These are phyloP conservation scores for Dasyurus viverrinus DNA, from an alignment of 2,113 vertebrate species.

Conservation along the genomic window DNA sequence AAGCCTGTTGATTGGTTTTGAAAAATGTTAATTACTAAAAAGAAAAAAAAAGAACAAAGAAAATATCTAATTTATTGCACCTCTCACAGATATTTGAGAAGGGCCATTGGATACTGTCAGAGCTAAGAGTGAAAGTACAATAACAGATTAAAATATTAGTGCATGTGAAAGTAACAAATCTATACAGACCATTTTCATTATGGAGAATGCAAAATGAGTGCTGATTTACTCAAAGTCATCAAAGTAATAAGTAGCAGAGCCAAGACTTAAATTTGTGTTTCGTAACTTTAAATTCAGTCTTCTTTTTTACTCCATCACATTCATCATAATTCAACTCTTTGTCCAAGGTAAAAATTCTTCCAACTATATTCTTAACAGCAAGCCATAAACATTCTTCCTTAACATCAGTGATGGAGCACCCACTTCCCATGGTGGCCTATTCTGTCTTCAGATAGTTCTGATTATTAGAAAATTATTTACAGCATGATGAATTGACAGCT, in stretches of 20 bases:
- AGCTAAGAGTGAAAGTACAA: constrained; percentile 66
- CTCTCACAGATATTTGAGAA: constrained; percentile 71
- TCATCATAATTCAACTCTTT: neutral
- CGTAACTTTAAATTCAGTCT: neutral
- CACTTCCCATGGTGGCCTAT: neutral
- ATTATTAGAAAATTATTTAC: neutral
- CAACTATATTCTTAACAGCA: neutral
- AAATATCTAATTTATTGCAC: neutral
- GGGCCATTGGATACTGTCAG: constrained; percentile 63
- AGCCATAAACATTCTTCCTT: neutral
- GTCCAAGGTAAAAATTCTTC: neutral
- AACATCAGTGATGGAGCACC: neutral
- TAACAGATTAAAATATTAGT: constrained; percentile 67
- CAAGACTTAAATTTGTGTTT: neutral
- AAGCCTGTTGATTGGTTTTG: constrained; percentile 41
- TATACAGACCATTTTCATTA: constrained; percentile 46
- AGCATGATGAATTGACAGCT: neutral
- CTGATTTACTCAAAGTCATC: neutral
- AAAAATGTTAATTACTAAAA: constrained; percentile 47
- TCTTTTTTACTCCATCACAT: neutral
- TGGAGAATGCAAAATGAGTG: constrained; percentile 50
- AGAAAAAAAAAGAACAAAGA: constrained; percentile 13
- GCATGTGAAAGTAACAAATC: constrained; percentile 59
- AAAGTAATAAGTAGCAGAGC: neutral
- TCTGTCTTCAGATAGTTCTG: neutral